Evolutionary conservation across 64 coral and sea anemone genomes (phyloP), one percentile per base, ranked within the genome.

Genomic region (Hydrozoanthus tunicans): DNA sequence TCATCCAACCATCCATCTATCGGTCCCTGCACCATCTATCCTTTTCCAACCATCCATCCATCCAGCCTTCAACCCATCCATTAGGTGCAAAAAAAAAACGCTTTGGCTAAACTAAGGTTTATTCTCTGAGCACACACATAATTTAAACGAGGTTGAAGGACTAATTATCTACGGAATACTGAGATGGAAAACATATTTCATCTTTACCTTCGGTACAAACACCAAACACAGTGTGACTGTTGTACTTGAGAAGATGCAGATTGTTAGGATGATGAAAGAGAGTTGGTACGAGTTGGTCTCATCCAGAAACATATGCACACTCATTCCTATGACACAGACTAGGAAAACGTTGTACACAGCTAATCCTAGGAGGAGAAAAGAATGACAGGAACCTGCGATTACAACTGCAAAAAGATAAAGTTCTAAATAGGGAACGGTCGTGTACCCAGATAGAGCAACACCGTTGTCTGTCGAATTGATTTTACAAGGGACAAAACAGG

Each of bases 161-260:
- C 20, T 6, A 57, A 6, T 58, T 20, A 5, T 20, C 77, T 57
- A 53, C 54, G 43, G n/a, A 4, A 17, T 53, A 17, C 6, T 9
- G 56, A 17, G 4, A 4, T 58, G 55, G 6, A 10, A 58, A 59
- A 58, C 26, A 14, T 2, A 3, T 11, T 14, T 82, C 43, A 6
- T 83, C n/a, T 63, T 58, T 73, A 86, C 83, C 83, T 86, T 86
- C 23, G 83, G 83, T 58, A 86, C 65, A 86, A 86, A 86, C 64
- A 86, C 83, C 83, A 86, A 58, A 9, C 83, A 86, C 7, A 86
- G 64, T 0, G 83, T 86, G 15, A 72, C 6, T 25, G 83, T 86
- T 70, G 83, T 86, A 23, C 83, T 71, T n/a, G 83, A 86, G 83
- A 86, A 86, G 23, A 86, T 55, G 53, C 83, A 86, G 7, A 86